phyloP scores from a whole-genome alignment of 1,140 invertebrate species.

The Diabrotica undecimpunctata region DNA sequence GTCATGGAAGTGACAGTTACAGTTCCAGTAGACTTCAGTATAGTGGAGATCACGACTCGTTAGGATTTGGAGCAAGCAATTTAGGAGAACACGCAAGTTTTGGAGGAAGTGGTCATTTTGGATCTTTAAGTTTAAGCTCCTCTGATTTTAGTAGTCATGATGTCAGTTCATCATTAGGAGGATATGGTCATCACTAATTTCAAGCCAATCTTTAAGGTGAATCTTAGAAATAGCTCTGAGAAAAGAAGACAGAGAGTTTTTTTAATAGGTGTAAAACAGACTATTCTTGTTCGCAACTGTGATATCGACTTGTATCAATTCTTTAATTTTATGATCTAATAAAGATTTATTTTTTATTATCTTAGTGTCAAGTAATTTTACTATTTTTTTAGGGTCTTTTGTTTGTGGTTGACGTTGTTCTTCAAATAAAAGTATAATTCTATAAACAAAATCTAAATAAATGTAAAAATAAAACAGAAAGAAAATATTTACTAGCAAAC shows the following conservation, averaged over 20 bases:
- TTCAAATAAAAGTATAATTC: too few species aligned
- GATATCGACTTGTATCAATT: background rate
- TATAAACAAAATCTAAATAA: too few species aligned
- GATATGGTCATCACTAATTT: background rate
- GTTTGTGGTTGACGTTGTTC: too few species aligned
- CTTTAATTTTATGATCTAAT: too few species aligned
- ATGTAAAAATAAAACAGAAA: too few species aligned
- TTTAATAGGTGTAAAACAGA: background rate
- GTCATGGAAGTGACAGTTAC: conserved; percentile 23
- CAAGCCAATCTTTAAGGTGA: background rate
- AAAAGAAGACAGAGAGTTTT: background rate
- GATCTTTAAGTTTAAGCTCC: background rate
- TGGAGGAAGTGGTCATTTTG: conserved; percentile 16
- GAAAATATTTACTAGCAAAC: too few species aligned
- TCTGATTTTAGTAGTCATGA: background rate
- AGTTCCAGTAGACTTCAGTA: conserved; percentile 13
- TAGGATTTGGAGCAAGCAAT: conserved; percentile 27
- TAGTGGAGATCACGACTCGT: conserved; percentile 25
- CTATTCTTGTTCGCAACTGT: background rate
- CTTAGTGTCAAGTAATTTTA: too few species aligned
- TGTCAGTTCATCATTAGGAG: background rate
- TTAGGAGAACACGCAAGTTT: background rate
- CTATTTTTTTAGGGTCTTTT: too few species aligned
- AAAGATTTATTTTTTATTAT: too few species aligned
- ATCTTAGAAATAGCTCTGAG: background rate